phyloP scores from a whole-genome alignment of 1,140 invertebrate genomes.

The Drosophila carrolli region DNA sequence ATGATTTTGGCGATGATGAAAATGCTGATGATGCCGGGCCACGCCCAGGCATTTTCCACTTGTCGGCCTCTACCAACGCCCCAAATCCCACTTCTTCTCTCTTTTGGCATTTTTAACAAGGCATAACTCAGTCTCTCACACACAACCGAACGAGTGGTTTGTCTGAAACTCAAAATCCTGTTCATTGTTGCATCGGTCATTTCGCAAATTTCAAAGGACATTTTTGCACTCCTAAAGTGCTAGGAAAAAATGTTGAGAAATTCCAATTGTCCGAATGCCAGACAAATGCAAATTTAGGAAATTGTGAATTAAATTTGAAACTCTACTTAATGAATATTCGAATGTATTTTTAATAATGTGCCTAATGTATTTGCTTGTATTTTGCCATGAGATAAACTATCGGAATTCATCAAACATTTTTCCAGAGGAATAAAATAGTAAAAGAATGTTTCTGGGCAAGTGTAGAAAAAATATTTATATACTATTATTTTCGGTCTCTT shows the following conservation, averaged over 20 bases:
- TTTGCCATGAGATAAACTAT: background rate
- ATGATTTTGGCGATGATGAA: slow-evolving; percentile 32
- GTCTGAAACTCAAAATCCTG: slow-evolving; percentile 33
- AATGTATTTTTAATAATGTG: background rate
- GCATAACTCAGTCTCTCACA: slow-evolving; percentile 50
- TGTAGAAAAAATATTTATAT: too few relatives aligned
- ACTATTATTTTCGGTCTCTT: too few relatives aligned
- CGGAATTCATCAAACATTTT: background rate
- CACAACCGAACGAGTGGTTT: slow-evolving; percentile 20
- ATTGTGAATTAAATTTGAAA: slow-evolving; percentile 4
- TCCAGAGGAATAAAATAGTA: too few relatives aligned
- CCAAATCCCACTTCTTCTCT: slow-evolving; percentile 30
- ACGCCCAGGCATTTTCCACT: slow-evolving; percentile 45
- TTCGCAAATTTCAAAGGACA: slow-evolving; percentile 22
- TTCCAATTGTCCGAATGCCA: slow-evolving; percentile 22
- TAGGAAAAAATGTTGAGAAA: slow-evolving; percentile 20
- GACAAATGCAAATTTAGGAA: slow-evolving; percentile 3
- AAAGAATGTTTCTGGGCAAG: too few relatives aligned
- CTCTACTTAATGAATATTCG: background rate
- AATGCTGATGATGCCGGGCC: slow-evolving; percentile 32
- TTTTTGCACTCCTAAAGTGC: slow-evolving; percentile 23
- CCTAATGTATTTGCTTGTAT: background rate
- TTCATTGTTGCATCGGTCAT: slow-evolving; percentile 33
- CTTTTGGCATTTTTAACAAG: slow-evolving; percentile 77
- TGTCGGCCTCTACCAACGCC: slow-evolving; percentile 11